Base-by-base conservation (phyloP, 2,797 vertebrate species). In the Cynopterus sphinx region DNA sequence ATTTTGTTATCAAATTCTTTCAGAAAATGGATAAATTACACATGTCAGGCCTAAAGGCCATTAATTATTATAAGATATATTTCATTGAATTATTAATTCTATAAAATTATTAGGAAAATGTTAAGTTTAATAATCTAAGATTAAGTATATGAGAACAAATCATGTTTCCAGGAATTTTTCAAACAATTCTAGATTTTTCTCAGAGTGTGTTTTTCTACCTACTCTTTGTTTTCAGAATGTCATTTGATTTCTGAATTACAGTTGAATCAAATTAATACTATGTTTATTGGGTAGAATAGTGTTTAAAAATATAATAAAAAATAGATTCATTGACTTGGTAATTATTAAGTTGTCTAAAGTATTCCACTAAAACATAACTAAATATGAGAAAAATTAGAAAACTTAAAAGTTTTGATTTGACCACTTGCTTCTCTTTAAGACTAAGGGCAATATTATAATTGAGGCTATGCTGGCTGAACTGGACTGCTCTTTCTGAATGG, bases 81-180 rank as follows among this genome's bases (percentile, higher is more conserved):
- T 61, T 87, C 31, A 71, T 74, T 16, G 49, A 49, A 49, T 83
- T 96, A 33, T n/a, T 85, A 67, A 39, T 43, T 73, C 63, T 82
- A 5, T 57, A 85, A n/a, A 92, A 90, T 92, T 95, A 91, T 78
- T 91, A 94, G 31, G 15, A 89, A 93, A 91, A 33, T 43, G 83
- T 9, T 75, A 81, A 43, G 2, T 59, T 39, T 61, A 94, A 67
- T 57, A 57, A 49, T 67, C 26, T 49, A 9, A 93, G 11, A 87
- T 65, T 49, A 49, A 49, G 49, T 49, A 49, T 49, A 17, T 49
- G 15, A 49, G 16, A 49, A 49, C 49, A 16, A 49, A 49, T 49
- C 49, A 49, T 49, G 49, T 49, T 49, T 49, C 49, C 17, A 79
- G 53, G 68, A 71, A 71, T 28, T 87, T 94, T 91, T 84, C 36